A percentile compares a stretch with the other conserved stretches of the same genome.
Evolutionary conservation across 2,888 invertebrate species (phyloP).

Genomic region (Halictus ligatus): DNA sequence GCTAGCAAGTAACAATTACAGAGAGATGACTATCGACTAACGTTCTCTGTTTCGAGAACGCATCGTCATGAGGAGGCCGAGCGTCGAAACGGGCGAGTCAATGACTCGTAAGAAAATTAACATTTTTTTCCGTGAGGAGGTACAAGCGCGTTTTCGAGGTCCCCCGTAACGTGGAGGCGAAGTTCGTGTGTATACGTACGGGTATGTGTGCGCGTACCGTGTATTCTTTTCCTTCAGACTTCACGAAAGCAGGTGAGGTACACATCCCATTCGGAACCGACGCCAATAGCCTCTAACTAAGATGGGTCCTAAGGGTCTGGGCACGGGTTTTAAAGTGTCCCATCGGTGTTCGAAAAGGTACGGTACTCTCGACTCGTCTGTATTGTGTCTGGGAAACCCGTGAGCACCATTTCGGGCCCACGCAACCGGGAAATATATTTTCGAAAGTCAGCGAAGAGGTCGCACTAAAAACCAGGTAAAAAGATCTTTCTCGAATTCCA

Average conservation of each 20-base stretch:
- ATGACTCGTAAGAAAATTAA: constrained; percentile 35
- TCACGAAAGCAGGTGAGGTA: constrained; percentile 63
- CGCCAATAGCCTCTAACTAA: constrained; percentile 76
- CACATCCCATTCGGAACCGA: constrained; percentile 44
- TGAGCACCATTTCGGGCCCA: constrained; percentile 17
- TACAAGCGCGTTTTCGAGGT: constrained; percentile 7
- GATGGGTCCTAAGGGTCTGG: constrained; percentile 61
- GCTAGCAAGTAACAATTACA: constrained; percentile 42
- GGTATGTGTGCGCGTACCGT: neutral
- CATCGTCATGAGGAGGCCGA: constrained; percentile 3
- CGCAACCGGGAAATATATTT: neutral
- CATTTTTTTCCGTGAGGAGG: constrained; percentile 14
- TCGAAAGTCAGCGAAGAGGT: neutral
- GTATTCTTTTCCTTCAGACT: constrained; percentile 35
- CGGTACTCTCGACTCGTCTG: constrained; percentile 43
- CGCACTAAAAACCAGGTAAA: neutral
- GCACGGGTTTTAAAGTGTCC: constrained; percentile 48
- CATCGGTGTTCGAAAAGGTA: constrained; percentile 51
- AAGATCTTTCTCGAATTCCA: neutral
- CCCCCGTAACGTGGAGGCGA: constrained; percentile 14
- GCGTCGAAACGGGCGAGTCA: constrained; percentile 21
- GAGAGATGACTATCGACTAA: constrained; percentile 54
- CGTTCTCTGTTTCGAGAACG: constrained; percentile 30
- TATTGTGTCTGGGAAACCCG: constrained; percentile 26
- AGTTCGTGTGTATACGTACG: neutral